phyloP scores from a whole-genome alignment of 2,113 vertebrate genomes.

The Ophiodon elongatus region DNA sequence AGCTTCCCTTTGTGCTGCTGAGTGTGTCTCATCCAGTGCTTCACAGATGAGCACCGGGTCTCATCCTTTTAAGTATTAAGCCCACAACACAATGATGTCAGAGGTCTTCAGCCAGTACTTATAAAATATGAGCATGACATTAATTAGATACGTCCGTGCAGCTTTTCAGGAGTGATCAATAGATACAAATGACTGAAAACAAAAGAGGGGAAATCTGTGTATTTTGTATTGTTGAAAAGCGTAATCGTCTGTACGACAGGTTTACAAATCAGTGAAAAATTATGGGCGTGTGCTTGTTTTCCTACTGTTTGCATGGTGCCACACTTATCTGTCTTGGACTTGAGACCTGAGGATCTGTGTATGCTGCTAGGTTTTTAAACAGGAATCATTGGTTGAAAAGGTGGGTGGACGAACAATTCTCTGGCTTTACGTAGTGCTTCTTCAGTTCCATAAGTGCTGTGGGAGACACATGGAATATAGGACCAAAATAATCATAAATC shows the following conservation, averaged over 20 bases:
- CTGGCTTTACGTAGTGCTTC: background rate
- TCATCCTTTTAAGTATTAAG: slow-evolving; percentile 18
- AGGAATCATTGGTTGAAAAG: background rate
- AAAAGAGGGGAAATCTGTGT: background rate
- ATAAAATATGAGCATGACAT: slow-evolving; percentile 7
- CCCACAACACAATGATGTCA: slow-evolving; percentile 4
- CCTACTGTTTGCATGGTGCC: background rate
- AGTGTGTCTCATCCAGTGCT: slow-evolving; percentile 55
- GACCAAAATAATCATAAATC: background rate
- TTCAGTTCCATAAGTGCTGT: background rate
- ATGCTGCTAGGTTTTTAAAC: background rate
- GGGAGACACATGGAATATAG: background rate
- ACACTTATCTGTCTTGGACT: slow-evolving; percentile 5
- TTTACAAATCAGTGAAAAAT: background rate
- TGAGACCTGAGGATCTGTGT: slow-evolving; percentile 5
- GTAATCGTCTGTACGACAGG: background rate
- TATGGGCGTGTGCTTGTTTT: background rate
- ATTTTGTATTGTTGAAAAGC: slow-evolving; percentile 30
- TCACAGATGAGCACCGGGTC: slow-evolving; percentile 35
- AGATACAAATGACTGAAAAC: background rate
- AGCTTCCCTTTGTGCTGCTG: slow-evolving; percentile 55
- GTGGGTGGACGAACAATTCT: background rate
- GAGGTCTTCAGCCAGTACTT: background rate
- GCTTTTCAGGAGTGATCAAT: background rate
- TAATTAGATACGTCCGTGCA: background rate